phyloP scores from a whole-genome alignment of 2,888 invertebrate species.

The Pachycephus smyrnensis region DNA sequence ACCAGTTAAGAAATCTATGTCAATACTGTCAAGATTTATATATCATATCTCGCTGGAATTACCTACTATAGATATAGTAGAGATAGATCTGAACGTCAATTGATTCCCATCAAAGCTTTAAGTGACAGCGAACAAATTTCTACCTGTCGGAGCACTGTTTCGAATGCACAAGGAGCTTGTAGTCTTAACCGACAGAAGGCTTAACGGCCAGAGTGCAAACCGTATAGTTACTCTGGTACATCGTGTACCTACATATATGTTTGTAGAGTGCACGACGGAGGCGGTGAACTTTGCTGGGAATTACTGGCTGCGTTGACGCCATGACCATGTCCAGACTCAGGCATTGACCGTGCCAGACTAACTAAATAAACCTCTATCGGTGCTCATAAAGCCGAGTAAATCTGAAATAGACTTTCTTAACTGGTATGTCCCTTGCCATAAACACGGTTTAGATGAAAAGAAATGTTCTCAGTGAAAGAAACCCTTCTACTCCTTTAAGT shows the following conservation, averaged over 20 bases:
- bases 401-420: neutral
- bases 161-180: no score
- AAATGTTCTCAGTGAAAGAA: neutral
- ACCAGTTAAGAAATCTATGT: no score
- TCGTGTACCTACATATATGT: conserved; percentile 4
- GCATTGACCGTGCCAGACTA: conserved; percentile 1
- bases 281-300: conserved; percentile 23
- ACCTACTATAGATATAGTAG: no score
- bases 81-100: no score
- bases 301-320: conserved; percentile 15
- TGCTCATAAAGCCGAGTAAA: neutral
- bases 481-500: neutral
- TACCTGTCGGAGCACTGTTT: no score
- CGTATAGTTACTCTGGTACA: neutral
- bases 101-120: no score
- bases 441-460: neutral
- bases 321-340: conserved; percentile 16
- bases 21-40: no score
- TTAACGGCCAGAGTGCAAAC: no score
- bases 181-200: no score
- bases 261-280: conserved; percentile 6
- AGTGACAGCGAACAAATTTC: no score
- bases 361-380: neutral
- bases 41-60: no score
- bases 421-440: neutral